Percentiles rank a stretch among this genome's conserved stretches.
Conservation (phyloP, 2,888 invertebrate species). For the Cartodere bifasciata region DNA sequence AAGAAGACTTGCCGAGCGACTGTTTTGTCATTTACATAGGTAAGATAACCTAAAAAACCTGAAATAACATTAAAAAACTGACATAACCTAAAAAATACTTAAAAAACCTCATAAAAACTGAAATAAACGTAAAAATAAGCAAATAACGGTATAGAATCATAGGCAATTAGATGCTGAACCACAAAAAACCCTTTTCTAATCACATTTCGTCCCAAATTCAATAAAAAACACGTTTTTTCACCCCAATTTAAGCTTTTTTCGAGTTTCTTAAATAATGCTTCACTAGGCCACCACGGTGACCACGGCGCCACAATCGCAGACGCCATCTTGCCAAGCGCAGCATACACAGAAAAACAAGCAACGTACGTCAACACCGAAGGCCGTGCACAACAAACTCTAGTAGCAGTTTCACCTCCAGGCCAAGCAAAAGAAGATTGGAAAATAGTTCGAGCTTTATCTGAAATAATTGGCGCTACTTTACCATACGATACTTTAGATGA, state of each 20-base stretch:
- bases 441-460: constrained; percentile 90
- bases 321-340: constrained; percentile 86
- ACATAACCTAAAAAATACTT: no score
- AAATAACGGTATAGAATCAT: no score
- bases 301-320: constrained; percentile 86
- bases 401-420: constrained; percentile 84
- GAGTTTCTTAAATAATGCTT: no score
- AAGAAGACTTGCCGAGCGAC: constrained; percentile 65
- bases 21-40: constrained; percentile 85
- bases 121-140: no score
- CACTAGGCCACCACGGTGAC: constrained; percentile 94
- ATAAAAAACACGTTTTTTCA: no score
- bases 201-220: no score
- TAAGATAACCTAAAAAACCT: constrained; percentile 20
- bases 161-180: no score
- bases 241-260: no score
- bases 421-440: constrained; percentile 97
- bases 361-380: constrained; percentile 98
- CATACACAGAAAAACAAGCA: constrained; percentile 97
- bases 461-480: constrained; percentile 52
- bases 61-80: no score
- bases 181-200: no score
- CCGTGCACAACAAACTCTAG: constrained; percentile 78
- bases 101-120: no score
- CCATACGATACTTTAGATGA: constrained; percentile 83